Conservation (phyloP, 2,113 vertebrate genomes). For the Eulacestoma nigropectus region DNA sequence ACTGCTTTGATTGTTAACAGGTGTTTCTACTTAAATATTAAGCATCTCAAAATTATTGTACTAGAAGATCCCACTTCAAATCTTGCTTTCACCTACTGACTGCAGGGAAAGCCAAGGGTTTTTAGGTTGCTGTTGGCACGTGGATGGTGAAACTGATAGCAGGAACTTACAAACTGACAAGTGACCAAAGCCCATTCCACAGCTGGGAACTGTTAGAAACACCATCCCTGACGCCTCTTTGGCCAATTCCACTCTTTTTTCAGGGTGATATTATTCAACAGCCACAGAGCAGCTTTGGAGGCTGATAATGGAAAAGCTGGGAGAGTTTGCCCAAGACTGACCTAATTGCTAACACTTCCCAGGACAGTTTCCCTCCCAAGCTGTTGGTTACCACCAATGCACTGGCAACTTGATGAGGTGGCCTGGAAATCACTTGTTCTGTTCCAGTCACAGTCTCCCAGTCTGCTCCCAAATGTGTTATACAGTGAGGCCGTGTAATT, state of each 20-base stretch:
- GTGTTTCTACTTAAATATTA: background rate
- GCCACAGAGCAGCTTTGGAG: background rate
- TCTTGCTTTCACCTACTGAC: background rate
- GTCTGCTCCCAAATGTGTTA: background rate
- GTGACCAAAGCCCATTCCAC: fast-evolving
- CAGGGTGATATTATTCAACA: background rate
- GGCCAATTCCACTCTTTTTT: background rate
- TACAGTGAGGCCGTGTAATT: fast-evolving
- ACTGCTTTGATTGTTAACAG: background rate
- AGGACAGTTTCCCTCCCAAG: background rate
- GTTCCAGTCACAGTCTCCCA: background rate
- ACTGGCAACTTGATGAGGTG: background rate
- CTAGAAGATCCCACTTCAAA: background rate
- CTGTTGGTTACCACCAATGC: background rate
- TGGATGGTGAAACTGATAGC: background rate
- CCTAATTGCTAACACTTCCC: background rate
- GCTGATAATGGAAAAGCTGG: background rate
- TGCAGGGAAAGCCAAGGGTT: background rate
- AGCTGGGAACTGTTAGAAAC: fast-evolving
- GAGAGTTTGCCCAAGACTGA: background rate
- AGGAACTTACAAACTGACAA: background rate
- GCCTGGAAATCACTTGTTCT: background rate
- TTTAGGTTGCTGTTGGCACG: background rate
- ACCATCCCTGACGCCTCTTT: background rate
- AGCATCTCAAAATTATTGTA: background rate